Conservation (phyloP, 2,113 vertebrate genomes). For the Syngnathus typhle region DNA sequence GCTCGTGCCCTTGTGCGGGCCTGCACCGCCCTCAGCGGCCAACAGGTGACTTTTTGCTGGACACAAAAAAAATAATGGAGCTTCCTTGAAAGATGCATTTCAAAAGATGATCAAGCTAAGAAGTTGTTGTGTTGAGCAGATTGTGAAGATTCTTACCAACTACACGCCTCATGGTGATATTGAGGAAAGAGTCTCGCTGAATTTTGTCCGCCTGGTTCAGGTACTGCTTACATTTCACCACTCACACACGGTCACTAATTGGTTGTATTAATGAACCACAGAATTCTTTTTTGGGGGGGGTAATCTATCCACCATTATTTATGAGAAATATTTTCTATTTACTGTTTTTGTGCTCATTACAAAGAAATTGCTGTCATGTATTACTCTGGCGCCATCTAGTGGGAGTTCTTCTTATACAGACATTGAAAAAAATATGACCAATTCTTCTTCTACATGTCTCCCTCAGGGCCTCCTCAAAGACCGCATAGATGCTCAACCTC, state of each 20-base stretch:
- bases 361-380: no score
- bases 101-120: neutral
- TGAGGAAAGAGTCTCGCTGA: constrained; percentile 67
- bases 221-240: constrained; percentile 34
- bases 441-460: neutral
- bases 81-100: neutral
- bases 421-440: no score
- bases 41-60: constrained; percentile 57
- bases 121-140: constrained; percentile 45
- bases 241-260: neutral
- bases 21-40: constrained; percentile 70
- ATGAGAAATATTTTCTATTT: no score
- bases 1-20: constrained; percentile 68
- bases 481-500: constrained; percentile 37
- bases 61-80: neutral
- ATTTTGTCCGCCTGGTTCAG: constrained; percentile 70
- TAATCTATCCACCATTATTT: no score
- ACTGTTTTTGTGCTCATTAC: no score
- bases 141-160: constrained; percentile 69
- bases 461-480: constrained; percentile 64
- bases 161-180: constrained; percentile 67
- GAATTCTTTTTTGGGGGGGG: no score
- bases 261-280: no score
- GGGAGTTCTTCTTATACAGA: no score
- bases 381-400: no score